Percentiles rank a stretch among this genome's conserved stretches.
Evolutionary conservation across 2,797 vertebrate species (phyloP).

Genomic region (Syngnathus acus): DNA sequence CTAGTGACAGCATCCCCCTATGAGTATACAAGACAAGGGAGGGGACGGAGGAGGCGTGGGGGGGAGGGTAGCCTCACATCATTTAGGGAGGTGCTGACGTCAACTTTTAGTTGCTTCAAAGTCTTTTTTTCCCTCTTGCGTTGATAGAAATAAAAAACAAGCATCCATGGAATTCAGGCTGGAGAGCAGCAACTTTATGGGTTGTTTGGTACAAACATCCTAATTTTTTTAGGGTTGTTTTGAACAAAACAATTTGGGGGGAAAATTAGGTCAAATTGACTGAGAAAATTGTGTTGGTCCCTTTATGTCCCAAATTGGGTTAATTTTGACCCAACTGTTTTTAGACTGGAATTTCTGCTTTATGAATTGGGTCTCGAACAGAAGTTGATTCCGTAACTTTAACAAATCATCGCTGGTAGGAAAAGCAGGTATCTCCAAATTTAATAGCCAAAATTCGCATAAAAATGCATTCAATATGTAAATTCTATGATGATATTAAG

Average conservation of each 20-base stretch:
- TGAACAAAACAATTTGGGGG: no score
- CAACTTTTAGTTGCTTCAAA: background rate
- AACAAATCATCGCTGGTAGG: background rate
- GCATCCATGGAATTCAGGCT: background rate
- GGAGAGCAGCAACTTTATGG: background rate
- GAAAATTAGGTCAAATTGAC: no score
- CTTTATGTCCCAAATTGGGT: no score
- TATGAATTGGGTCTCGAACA: background rate
- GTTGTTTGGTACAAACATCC: no score
- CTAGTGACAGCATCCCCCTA: conserved; percentile 7
- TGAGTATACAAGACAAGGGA: background rate
- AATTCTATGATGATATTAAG: no score
- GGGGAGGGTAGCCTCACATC: background rate
- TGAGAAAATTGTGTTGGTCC: no score
- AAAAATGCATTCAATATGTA: background rate
- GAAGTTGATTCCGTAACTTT: background rate
- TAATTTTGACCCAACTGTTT: no score
- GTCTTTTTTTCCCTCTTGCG: background rate
- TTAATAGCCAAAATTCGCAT: background rate
- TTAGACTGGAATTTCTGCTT: background rate
- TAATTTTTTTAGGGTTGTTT: no score
- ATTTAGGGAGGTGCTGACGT: background rate
- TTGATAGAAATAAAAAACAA: background rate
- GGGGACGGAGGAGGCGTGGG: no score
- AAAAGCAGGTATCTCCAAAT: background rate